These are phyloP conservation scores for Coracopsis vasa DNA, from an alignment of 2,113 vertebrate species.

Conservation along the genomic window DNA sequence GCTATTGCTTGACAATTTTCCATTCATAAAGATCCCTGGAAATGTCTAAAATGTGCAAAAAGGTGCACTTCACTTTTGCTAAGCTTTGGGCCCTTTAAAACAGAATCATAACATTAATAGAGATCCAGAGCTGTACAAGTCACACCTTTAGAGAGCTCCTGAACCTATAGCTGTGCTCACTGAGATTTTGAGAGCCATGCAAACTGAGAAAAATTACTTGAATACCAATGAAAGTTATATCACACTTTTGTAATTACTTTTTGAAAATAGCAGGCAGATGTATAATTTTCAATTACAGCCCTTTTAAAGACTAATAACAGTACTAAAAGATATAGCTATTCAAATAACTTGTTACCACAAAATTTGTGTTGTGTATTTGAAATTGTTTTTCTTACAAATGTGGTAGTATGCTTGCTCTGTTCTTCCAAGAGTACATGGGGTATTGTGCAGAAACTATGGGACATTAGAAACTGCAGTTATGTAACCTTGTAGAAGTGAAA, in stretches of 20 bases:
- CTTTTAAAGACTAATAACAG: not conserved
- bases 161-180: not conserved
- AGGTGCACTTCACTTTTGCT: not conserved
- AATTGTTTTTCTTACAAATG: not conserved
- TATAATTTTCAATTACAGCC: not conserved
- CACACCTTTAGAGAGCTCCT: not conserved
- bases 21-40: not conserved
- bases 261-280: not conserved
- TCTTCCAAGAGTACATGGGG: not conserved
- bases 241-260: not conserved
- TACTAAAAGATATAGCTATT: not conserved
- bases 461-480: not conserved
- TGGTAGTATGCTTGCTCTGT: not conserved
- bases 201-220: not conserved
- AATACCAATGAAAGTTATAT: not conserved
- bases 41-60: not conserved
- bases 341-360: not conserved
- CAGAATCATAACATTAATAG: not conserved
- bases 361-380: accelerated
- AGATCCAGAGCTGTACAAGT: not conserved
- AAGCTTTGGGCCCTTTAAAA: not conserved
- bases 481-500: not conserved
- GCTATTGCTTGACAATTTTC: not conserved
- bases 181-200: not conserved
- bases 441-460: not conserved